A percentile compares a stretch with the other conserved stretches of the same genome.
phyloP scores from a whole-genome alignment of 2,113 vertebrate genomes.

The Uria lomvia region DNA sequence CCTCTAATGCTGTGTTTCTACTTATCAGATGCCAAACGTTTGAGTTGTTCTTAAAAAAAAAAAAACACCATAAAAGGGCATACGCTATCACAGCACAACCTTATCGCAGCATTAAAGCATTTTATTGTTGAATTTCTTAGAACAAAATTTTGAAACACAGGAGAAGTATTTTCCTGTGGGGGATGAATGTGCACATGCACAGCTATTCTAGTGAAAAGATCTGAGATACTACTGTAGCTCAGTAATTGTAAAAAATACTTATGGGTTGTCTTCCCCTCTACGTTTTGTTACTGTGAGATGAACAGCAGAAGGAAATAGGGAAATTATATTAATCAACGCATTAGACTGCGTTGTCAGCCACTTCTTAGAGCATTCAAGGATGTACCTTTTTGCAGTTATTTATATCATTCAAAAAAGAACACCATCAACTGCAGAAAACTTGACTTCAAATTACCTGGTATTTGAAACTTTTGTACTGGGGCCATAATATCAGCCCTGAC shows the following conservation, averaged over 20 bases:
- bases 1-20: neutral
- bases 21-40: neutral
- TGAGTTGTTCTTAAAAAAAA: neutral
- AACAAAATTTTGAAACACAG: neutral
- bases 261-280: neutral
- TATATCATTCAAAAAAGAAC: neutral
- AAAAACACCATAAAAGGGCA: rapidly evolving
- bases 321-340: neutral
- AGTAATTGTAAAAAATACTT: neutral
- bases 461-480: neutral
- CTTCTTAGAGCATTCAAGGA: neutral
- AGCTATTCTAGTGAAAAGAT: neutral
- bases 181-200: neutral
- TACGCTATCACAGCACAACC: neutral
- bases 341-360: neutral
- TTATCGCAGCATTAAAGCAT: neutral
- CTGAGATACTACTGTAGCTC: neutral
- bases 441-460: neutral
- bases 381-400: neutral
- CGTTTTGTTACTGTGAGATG: neutral
- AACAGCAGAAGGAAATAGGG: neutral
- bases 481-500: neutral
- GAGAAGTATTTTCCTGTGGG: neutral
- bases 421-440: neutral
- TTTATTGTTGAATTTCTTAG: neutral